phyloP scores from a whole-genome alignment of 1,140 invertebrate genomes.

The Condylostylus longicornis region DNA sequence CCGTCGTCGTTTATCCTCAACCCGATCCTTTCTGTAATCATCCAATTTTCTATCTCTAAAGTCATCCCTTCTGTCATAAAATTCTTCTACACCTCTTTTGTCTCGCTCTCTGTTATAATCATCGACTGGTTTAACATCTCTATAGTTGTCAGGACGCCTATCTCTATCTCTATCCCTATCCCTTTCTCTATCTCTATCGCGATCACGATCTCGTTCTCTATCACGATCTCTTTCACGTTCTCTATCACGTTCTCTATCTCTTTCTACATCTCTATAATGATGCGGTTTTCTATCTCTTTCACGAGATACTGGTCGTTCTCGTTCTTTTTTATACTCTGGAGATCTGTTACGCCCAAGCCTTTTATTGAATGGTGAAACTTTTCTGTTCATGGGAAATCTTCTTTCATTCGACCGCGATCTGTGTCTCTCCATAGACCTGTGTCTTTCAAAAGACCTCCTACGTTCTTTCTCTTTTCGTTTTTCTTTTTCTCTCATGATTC shows the following conservation, averaged over 20 bases:
- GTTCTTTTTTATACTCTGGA: constrained; percentile 14
- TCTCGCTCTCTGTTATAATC: constrained; percentile 7
- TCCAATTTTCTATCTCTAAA: neutral
- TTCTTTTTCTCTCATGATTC: constrained; percentile 71
- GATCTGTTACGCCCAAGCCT: constrained; percentile 12
- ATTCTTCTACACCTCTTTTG: neutral
- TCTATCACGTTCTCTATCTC: constrained; percentile 15
- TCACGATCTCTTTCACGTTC: constrained; percentile 2
- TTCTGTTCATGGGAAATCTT: constrained; percentile 14
- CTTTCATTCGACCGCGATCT: constrained; percentile 22
- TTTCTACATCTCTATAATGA: too few relatives aligned
- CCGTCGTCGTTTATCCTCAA: constrained; percentile 3
- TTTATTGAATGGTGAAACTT: constrained; percentile 16
- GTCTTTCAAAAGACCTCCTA: too few relatives aligned
- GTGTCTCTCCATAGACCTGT: constrained; percentile 17
- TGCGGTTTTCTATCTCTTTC: constrained; percentile 8
- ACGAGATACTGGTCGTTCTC: constrained; percentile 16
- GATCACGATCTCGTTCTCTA: constrained; percentile 2
- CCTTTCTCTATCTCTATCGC: constrained; percentile 11
- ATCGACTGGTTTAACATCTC: constrained; percentile 13
- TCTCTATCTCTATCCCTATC: constrained; percentile 2
- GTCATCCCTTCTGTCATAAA: constrained; percentile 11
- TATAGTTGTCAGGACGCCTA: too few relatives aligned
- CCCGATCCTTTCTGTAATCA: neutral
- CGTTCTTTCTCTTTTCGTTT: constrained; percentile 47